Base-by-base conservation (phyloP, 2,888 invertebrate species). In the Coremacera marginata region DNA sequence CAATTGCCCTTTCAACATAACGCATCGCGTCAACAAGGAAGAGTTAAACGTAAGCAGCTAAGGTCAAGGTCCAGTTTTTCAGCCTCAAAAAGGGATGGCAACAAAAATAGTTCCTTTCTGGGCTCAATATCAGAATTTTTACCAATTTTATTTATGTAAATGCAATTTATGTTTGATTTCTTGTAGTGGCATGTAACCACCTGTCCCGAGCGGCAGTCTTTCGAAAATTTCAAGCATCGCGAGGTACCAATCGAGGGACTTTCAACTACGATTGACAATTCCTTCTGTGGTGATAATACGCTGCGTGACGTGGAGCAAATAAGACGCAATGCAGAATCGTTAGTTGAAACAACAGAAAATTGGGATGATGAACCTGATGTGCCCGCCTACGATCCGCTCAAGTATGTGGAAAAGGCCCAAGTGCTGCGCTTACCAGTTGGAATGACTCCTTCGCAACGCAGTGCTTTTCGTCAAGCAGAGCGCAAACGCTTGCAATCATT, bases 391-490 rank as follows among this genome's bases (percentile, higher is more conserved):
- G 75, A 85, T 79, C 84, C 85, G 0, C 78, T n/a, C 11, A 60
- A 76, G 2, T 80, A 84, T 51, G 77, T 79, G 0, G 78, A 81
- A n/a, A 81, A 79, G 1, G 77, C 83, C 1, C 76, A 80, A n/a
- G 82, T 85, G 4, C 44, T 84, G 16, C 83, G 84, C 2, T 31
- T 79, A 19, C 84, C 84, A 0, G 83, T 84, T 7, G 83, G 83
- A 25, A 77, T 84, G 78, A 81, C 80, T n/a, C 84, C 83, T n/a
- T 72, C 82, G 3, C 79, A 83, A 37, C 79, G 83, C 7, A 82
- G 76, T 51, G 77, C 79, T 0, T 84, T 84, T 73, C 83, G 84
- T 0, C 74, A 81, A 34, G 81, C 82, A 1, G 84, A 84, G 19
- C 83, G 82, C 19, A 79, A 83, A 37, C 83, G 84, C 0, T 76